phyloP scores from a whole-genome alignment of 2,113 vertebrate genomes.

The Tamias sibiricus region DNA sequence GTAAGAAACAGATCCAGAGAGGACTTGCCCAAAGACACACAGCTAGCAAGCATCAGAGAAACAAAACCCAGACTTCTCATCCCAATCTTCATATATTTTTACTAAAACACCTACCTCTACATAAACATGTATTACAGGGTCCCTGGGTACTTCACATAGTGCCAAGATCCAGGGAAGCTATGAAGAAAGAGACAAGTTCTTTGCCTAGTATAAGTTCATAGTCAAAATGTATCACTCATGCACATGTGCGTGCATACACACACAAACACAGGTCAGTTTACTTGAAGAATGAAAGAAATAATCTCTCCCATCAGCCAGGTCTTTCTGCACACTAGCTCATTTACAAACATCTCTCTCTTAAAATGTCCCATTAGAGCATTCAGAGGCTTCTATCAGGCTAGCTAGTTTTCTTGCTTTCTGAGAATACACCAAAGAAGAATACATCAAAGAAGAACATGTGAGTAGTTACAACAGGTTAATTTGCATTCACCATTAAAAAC shows the following conservation, averaged over 20 bases:
- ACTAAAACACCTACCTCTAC: background rate
- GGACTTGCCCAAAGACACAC: background rate
- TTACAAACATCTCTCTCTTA: background rate
- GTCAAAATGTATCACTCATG: background rate
- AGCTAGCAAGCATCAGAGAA: background rate
- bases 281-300: background rate
- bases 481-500: conserved; percentile 19
- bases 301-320: background rate
- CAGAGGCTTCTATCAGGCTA: background rate
- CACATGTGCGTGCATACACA: background rate
- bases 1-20: background rate
- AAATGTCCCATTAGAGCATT: background rate
- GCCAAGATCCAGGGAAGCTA: background rate
- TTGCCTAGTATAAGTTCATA: background rate
- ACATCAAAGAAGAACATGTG: background rate
- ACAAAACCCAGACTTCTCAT: background rate
- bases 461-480: background rate
- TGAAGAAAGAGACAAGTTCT: background rate
- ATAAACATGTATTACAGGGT: background rate
- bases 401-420: background rate
- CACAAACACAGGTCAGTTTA: background rate
- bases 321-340: background rate
- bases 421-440: conserved; percentile 29
- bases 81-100: background rate
- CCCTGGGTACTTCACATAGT: background rate